Base-by-base conservation (phyloP, 2,113 vertebrate genomes). In the Plecotus auritus region DNA sequence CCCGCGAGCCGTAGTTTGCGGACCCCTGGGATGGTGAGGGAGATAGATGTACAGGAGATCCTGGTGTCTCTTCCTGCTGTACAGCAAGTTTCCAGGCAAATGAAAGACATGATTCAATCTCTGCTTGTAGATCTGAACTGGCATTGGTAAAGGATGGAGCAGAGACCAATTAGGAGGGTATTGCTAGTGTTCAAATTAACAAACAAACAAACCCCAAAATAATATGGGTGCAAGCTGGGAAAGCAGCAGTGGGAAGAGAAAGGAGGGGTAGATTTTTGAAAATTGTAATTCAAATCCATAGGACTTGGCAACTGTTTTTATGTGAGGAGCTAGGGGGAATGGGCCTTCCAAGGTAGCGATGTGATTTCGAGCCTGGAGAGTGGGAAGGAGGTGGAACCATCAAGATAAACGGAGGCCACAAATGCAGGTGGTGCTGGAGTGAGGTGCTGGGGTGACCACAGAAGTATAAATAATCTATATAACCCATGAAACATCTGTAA, bases 401-500 rank as follows among this genome's bases (percentile, higher is more conserved):
- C 23, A 9, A 10, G 72, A 42, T 13, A 28, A 61, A 61, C 45
- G 42, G 66, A 73, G 42, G 51, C 26, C 45, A 47, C n/a, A 67
- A 18, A 66, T 14, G 23, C 40, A 18, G 47, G 40, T 35, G 35
- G 26, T 81, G 72, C 82, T 30, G 26, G 69, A n/a, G 10, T 11
- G 49, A 54, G 30, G 51, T 20, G 9, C 35, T 8, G 7, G 47
- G 20, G 30, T 6, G 32, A 1, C 23, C 2, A 5, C 0, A 1
- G 26, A 40, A 54, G 20, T 5, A 23, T 32, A 35, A 47, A 42
- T 8, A 8, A 8, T 30, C 9, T 35, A 0, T 14, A 9, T 30
- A 22, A 51, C 9, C 64, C 51, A 42, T 4, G 26, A 64, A 86
- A 54, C 11, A 22, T 26, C 49, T 35, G 6, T 8, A 2, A 37